These are phyloP conservation scores for Pardosa pseudoannulata DNA, from an alignment of 2,888 invertebrate species.

Conservation along the genomic window DNA sequence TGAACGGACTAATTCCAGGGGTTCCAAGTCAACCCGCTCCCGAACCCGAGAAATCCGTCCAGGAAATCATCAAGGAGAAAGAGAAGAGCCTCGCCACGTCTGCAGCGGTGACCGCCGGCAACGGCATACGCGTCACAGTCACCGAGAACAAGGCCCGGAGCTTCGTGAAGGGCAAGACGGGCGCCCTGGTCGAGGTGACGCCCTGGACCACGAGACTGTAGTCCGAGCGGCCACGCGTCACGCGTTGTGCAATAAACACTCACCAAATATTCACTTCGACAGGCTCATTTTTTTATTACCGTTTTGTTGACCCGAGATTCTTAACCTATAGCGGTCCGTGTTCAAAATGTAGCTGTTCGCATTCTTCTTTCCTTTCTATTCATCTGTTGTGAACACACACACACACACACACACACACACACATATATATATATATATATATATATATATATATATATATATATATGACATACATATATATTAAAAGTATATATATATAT, in stretches of 20 bases:
- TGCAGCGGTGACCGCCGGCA: background rate
- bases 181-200: constrained; percentile 55
- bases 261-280: no score
- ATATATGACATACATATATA: no score
- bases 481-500: no score
- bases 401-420: no score
- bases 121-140: constrained; percentile 44
- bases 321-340: no score
- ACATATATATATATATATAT: no score
- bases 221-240: background rate
- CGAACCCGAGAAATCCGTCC: background rate
- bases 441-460: no score
- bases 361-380: no score
- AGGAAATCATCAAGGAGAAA: constrained; percentile 23
- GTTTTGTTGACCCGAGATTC: no score
- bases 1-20: constrained; percentile 56
- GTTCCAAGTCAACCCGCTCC: constrained; percentile 33
- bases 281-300: no score
- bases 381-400: no score
- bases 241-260: background rate
- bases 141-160: constrained; percentile 12
- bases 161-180: constrained; percentile 24
- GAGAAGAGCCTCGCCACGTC: constrained; percentile 21
- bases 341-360: no score
- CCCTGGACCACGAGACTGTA: constrained; percentile 65